A percentile compares a stretch with the other conserved stretches of the same genome.
phyloP scores from a whole-genome alignment of 2,113 vertebrate genomes.

The Pavo muticus region DNA sequence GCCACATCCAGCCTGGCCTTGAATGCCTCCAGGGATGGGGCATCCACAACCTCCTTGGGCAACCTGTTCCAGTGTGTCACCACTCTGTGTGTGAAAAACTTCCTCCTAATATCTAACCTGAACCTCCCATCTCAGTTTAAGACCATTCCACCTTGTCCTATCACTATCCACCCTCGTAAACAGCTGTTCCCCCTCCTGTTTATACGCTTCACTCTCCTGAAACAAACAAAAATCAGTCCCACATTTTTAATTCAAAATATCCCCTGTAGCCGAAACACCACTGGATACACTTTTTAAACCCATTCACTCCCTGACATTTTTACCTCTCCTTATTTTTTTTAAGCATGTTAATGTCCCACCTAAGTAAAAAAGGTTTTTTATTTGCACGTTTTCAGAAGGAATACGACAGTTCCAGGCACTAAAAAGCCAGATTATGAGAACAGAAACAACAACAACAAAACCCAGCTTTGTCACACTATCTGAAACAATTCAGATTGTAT shows the following conservation, averaged over 20 bases:
- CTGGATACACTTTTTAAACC: background rate
- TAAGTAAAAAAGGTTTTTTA: background rate
- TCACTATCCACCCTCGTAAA: too few species aligned
- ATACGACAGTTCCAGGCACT: background rate
- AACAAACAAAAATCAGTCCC: background rate
- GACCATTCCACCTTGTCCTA: too few species aligned
- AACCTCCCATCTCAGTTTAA: too few species aligned
- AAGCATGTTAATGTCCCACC: background rate
- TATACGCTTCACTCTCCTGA: too few species aligned
- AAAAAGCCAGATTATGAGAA: background rate
- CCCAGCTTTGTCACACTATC: background rate
- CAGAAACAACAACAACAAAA: rapidly evolving
- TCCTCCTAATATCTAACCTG: too few species aligned
- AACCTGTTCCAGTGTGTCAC: too few species aligned
- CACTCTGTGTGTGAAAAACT: too few species aligned
- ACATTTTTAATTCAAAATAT: background rate
- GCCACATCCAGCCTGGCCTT: too few species aligned
- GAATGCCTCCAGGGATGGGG: too few species aligned
- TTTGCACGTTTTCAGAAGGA: background rate
- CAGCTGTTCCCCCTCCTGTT: too few species aligned
- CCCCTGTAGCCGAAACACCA: background rate
- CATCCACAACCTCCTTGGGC: too few species aligned
- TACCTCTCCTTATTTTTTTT: background rate
- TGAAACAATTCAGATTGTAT: background rate
- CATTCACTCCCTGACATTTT: background rate